phyloP scores from a whole-genome alignment of 2,797 vertebrate genomes.

The Emydoidea blandingii region DNA sequence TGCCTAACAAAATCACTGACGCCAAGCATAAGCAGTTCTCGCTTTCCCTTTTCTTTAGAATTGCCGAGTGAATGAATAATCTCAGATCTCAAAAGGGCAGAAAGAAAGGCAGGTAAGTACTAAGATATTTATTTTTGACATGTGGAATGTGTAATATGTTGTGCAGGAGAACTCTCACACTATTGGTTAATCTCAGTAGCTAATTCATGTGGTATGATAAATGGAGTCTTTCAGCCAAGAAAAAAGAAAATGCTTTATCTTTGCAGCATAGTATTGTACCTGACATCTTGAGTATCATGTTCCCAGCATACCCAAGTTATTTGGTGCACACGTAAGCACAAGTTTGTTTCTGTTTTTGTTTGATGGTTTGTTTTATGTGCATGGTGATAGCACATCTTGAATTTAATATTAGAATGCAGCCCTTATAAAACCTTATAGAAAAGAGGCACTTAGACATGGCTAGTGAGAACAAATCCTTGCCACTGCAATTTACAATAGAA shows the following conservation, averaged over 20 bases:
- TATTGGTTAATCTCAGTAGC: not conserved
- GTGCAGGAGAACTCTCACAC: conserved; percentile 11
- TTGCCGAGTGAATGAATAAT: conserved; percentile 14
- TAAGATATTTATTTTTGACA: not conserved
- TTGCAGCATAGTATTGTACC: not conserved
- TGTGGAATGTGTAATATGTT: not conserved
- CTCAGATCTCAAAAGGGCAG: not conserved
- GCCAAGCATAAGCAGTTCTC: not conserved
- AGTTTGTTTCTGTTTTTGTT: not conserved
- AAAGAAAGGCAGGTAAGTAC: conserved; percentile 60
- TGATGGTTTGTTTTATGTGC: rapidly evolving
- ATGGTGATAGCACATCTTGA: no score
- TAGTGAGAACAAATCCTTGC: not conserved
- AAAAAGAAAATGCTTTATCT: not conserved
- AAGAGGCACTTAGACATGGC: not conserved
- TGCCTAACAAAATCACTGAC: not conserved
- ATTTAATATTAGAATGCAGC: not conserved
- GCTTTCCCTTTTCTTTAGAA: conserved; percentile 58
- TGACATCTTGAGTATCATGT: not conserved
- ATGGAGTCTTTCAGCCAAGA: not conserved
- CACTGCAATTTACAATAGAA: not conserved
- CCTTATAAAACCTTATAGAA: not conserved
- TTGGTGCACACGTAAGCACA: rapidly evolving
- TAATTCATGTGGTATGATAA: conserved; percentile 24
- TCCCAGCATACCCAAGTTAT: not conserved